Percentiles rank a stretch among this genome's conserved stretches.
Conservation (phyloP, 1,140 invertebrate genomes). For the Sesamia nonagrioides region DNA sequence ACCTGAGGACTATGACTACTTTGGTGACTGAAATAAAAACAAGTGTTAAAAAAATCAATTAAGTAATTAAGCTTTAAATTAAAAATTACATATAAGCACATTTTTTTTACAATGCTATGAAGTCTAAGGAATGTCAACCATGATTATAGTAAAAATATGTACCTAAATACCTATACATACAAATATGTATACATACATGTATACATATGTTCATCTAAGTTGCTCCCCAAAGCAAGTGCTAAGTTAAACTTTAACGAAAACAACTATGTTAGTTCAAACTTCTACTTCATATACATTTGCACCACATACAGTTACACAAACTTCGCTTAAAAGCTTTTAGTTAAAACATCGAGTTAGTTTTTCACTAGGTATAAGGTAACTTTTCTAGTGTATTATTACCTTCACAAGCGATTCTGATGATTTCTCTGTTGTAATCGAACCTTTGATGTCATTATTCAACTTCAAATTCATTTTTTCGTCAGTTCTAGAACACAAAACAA, state of each 20-base stretch:
- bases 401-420: conserved; percentile 74
- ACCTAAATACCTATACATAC: no score
- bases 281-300: background rate
- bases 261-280: background rate
- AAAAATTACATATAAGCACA: no score
- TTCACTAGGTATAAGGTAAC: background rate
- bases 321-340: background rate
- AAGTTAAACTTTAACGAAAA: conserved; percentile 4
- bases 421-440: conserved; percentile 65
- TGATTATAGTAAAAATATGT: no score
- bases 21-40: no score
- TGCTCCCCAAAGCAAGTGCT: conserved; percentile 8
- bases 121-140: background rate
- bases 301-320: background rate
- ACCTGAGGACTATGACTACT: no score
- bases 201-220: no score
- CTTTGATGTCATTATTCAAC: conserved; percentile 79
- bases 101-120: background rate
- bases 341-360: background rate
- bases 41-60: background rate
- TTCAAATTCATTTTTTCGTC: conserved; percentile 80
- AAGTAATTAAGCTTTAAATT: no score
- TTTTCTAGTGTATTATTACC: conserved; percentile 47
- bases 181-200: no score
- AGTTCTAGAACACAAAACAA: conserved; percentile 54